A percentile compares a stretch with the other conserved stretches of the same genome.
These are phyloP conservation scores for Chalcis sispes DNA, from an alignment of 2,888 invertebrate genomes.

Conservation along the genomic window DNA sequence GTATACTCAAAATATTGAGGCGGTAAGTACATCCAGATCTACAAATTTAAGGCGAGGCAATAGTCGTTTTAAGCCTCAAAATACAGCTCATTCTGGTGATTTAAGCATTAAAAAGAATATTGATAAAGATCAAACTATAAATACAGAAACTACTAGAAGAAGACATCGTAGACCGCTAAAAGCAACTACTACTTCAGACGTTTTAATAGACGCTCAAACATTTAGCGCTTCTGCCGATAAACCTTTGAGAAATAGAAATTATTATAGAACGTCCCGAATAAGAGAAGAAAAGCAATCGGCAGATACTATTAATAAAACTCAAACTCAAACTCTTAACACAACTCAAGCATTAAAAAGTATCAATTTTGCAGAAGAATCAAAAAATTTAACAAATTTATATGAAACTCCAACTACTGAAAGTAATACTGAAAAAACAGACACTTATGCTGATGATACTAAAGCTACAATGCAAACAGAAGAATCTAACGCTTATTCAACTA, in stretches of 20 bases:
- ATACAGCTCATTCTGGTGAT: conserved; percentile 29
- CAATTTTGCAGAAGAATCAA: conserved; percentile 17
- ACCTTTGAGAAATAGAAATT: conserved; percentile 26
- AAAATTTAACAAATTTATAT: conserved; percentile 6
- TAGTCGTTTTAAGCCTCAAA: conserved; percentile 57
- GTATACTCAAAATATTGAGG: conserved; percentile 42
- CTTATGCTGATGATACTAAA: background rate
- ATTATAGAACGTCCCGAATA: conserved; percentile 37
- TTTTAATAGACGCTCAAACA: conserved; percentile 22
- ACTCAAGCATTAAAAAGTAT: conserved; percentile 20
- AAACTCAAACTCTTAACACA: conserved; percentile 31
- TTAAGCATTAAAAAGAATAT: conserved; percentile 17
- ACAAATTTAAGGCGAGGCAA: conserved; percentile 58
- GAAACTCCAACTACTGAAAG: background rate
- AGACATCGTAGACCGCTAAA: conserved; percentile 51
- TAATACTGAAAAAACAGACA: conserved; percentile 1
- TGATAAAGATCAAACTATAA: conserved; percentile 26
- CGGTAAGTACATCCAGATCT: conserved; percentile 57
- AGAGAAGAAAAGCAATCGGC: conserved; percentile 51
- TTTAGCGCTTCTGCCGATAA: conserved; percentile 21
- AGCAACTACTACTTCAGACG: conserved; percentile 30
- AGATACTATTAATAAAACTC: conserved; percentile 37
- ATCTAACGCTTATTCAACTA: background rate
- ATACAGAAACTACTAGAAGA: conserved; percentile 31
- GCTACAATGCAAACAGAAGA: too few relatives aligned